Base-by-base conservation (phyloP, 2,888 invertebrate genomes). In the Dusona sp. region DNA sequence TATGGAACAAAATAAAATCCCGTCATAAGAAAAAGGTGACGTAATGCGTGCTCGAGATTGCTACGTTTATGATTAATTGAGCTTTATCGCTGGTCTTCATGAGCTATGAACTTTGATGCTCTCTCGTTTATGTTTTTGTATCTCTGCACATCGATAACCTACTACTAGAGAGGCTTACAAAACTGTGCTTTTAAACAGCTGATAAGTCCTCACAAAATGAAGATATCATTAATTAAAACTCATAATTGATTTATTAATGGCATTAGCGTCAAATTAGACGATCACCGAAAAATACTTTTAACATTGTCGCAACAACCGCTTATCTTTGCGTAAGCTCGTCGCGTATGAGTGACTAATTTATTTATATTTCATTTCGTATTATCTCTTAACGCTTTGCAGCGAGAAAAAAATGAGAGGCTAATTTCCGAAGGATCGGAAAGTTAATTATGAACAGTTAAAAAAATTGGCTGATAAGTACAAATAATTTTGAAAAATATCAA, bases 181-280 rank as follows among this genome's bases (percentile, higher is more conserved):
- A 48, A 48, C n/a, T 48, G 7, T n/a, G 48, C 19, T 48, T 48
- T 48, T n/a, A 48, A n/a, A 48, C 19, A 48, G 19, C 48, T 7
- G 48, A 48, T 48, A 16, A 48, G 13, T 11, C 8, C 29, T 9
- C 64, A 9, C 4, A 29, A 29, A 33, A 64, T 16, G 29, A 25
- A 64, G 64, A 25, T 64, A 64, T 16, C 16, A 11, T 64, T 64
- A 64, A 64, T 33, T 9, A 33, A 33, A 22, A 33, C 70, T 82
- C 80, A 68, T 89, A 88, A 90, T 91, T 89, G 87, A 90, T 90
- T 90, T 86, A 89, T 88, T 88, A 88, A 86, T 73, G 68, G 67
- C 45, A 68, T 72, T 73, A 78, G 36, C 45, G 29, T 83, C 65
- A 87, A 91, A 91, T 89, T 89, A 86, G 84, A 85, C 70, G 86